A percentile compares a stretch with the other conserved stretches of the same genome.
Evolutionary conservation across 2,888 invertebrate species (phyloP).

Genomic region (Bellardia pandia): DNA sequence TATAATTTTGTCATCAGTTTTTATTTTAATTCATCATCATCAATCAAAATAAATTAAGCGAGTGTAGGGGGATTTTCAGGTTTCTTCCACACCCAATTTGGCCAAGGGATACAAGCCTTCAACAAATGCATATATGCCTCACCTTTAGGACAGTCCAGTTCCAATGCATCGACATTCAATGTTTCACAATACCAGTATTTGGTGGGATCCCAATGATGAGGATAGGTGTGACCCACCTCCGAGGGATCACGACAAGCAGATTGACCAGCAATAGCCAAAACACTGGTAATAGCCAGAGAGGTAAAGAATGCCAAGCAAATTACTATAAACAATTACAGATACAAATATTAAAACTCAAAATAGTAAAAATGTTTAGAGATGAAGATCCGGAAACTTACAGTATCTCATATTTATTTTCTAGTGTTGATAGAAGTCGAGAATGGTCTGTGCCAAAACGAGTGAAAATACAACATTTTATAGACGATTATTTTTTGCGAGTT

Average conservation of each 20-base stretch:
- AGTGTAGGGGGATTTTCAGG: conserved; percentile 80
- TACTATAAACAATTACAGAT: conserved; percentile 44
- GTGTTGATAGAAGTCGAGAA: not conserved
- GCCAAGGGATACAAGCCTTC: conserved; percentile 82
- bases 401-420: conserved; percentile 69
- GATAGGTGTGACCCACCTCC: conserved; percentile 78
- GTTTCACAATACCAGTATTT: conserved; percentile 81
- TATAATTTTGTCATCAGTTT: not conserved
- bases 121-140: conserved; percentile 80
- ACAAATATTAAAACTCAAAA: not conserved
- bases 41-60: conserved; percentile 73
- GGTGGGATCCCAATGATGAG: conserved; percentile 81
- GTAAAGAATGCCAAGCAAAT: conserved; percentile 67
- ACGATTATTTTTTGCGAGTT: not conserved
- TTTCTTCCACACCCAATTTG: conserved; percentile 81
- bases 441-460: conserved; percentile 10
- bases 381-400: conserved; percentile 56
- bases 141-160: conserved; percentile 78
- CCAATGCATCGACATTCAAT: conserved; percentile 76
- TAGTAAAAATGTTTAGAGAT: not conserved
- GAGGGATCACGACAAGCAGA: conserved; percentile 80
- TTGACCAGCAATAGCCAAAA: conserved; percentile 78
- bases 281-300: conserved; percentile 73
- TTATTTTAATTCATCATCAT: conserved; percentile 7
- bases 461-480: conserved; percentile 41